These are phyloP conservation scores for Parascotia fuliginaria DNA, from an alignment of 2,888 invertebrate species.

Conservation along the genomic window DNA sequence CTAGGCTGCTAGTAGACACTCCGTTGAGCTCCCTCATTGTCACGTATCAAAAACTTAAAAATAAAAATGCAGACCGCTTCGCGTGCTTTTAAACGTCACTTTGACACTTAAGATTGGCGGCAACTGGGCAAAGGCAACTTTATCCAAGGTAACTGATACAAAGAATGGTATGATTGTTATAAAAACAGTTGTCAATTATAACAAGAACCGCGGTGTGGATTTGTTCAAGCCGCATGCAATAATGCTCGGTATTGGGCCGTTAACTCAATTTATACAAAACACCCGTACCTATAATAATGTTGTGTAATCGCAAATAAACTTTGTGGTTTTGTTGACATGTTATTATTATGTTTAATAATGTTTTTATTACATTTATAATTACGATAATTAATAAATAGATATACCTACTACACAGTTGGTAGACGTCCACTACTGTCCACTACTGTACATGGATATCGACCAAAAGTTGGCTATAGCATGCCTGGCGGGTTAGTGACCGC, in stretches of 20 bases:
- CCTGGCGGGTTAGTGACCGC: no score
- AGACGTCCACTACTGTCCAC: no score
- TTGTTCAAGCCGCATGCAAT: constrained; percentile 34
- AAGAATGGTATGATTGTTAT: constrained; percentile 41
- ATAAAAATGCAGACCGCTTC: constrained; percentile 48
- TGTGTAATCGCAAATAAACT: constrained; percentile 19
- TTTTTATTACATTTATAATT: no score
- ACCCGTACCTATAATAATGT: constrained; percentile 29
- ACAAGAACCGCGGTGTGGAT: constrained; percentile 37
- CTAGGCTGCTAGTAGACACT: constrained; percentile 63
- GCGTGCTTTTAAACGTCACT: constrained; percentile 79
- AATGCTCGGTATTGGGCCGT: constrained; percentile 35
- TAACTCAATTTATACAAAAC: constrained; percentile 52
- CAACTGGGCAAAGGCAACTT: constrained; percentile 56
- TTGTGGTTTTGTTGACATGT: constrained; percentile 7
- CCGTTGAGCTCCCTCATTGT: constrained; percentile 76
- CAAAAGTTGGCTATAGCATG: no score
- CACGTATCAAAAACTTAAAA: constrained; percentile 34
- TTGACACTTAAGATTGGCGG: constrained; percentile 68
- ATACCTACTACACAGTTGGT: no score
- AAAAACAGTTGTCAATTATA: constrained; percentile 26
- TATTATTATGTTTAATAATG: constrained; percentile 15
- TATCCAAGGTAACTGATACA: constrained; percentile 70
- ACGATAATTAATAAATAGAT: no score
- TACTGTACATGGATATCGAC: no score